Base-by-base conservation (phyloP, 2,888 invertebrate species). In the Elmis aenea region DNA sequence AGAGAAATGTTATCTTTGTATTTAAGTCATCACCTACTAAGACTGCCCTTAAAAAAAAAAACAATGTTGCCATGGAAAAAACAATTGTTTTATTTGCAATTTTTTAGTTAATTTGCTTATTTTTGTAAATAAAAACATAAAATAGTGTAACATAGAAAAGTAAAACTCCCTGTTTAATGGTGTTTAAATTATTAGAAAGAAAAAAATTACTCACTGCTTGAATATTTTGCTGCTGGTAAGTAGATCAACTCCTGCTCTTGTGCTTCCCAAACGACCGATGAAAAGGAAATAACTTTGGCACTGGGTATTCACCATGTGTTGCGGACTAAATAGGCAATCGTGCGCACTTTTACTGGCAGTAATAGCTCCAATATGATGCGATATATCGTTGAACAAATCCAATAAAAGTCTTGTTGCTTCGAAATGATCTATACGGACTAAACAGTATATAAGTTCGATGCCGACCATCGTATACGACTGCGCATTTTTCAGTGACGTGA, bases 281-380 rank as follows among this genome's bases (percentile, higher is more conserved):
- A 93, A 88, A 25, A 96, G 75, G 68, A 96, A 96, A 72, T 95
- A 96, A 72, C 87, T 86, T 66, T 93, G 93, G 62, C 91, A 89
- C 71, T 91, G 85, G 1, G 93, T 91, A 56, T 83, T 88, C 52
- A 82, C 77, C 78, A 92, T 83, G 62, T 87, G 85, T 51, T 86
- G 83, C 1, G 92, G 92, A 64, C 89, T 89, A 57, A 92, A 87
- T 11, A 91, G 69, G 50, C 89, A 89, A 59, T 90, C 90, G 60
- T 90, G 88, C 0, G 88, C 87, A 48, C 83, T 83, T 50, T 80
- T 76, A 1, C 83, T 78, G 2, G 77, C 78, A 25, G 79, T 77
- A 27, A 91, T 82, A 6, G 83, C 79, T 45, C 76, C 72, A 33
- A 91, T 75, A 58, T 89, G 85, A 12, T 75, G 74, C 33, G 82